Evolutionary conservation across 2,797 vertebrate genomes (phyloP).

Genomic region (Adrianichthys oophorus): DNA sequence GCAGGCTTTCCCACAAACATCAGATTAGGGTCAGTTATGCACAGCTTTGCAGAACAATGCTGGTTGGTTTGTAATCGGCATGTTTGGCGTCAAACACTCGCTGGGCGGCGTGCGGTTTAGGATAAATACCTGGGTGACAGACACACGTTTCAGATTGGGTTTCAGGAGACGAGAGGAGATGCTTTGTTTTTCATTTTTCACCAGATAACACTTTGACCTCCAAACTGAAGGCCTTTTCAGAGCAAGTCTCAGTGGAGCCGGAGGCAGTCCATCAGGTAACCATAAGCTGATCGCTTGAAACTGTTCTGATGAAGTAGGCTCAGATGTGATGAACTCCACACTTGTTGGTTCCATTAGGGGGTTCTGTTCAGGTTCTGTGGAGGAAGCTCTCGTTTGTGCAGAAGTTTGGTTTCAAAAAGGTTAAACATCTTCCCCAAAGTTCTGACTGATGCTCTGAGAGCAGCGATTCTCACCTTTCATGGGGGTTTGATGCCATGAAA

Average conservation of each 20-base stretch:
- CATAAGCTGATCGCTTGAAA: too few relatives aligned
- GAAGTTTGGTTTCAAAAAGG: too few relatives aligned
- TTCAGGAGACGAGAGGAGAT: too few relatives aligned
- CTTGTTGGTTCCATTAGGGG: background rate
- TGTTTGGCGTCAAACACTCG: conserved; percentile 6
- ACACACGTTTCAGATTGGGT: background rate
- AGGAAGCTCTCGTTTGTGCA: background rate
- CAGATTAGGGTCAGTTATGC: conserved; percentile 65
- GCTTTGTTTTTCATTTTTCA: too few relatives aligned
- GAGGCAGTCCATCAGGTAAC: too few relatives aligned
- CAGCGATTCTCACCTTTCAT: background rate
- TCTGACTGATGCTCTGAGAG: too few relatives aligned
- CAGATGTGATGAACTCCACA: background rate
- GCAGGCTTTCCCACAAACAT: conserved; percentile 40
- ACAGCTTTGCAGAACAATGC: conserved; percentile 1
- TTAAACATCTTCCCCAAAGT: too few relatives aligned
- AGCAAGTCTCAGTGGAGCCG: too few relatives aligned
- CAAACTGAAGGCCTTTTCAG: too few relatives aligned
- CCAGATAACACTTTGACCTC: too few relatives aligned
- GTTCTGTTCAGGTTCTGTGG: background rate
- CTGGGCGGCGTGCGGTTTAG: background rate
- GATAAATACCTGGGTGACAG: background rate
- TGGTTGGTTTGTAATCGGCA: conserved; percentile 1
- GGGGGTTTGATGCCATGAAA: conserved; percentile 29
- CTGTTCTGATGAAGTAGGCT: too few relatives aligned